Conservation (phyloP, 1,140 invertebrate species). For the Drosophila hydei region DNA sequence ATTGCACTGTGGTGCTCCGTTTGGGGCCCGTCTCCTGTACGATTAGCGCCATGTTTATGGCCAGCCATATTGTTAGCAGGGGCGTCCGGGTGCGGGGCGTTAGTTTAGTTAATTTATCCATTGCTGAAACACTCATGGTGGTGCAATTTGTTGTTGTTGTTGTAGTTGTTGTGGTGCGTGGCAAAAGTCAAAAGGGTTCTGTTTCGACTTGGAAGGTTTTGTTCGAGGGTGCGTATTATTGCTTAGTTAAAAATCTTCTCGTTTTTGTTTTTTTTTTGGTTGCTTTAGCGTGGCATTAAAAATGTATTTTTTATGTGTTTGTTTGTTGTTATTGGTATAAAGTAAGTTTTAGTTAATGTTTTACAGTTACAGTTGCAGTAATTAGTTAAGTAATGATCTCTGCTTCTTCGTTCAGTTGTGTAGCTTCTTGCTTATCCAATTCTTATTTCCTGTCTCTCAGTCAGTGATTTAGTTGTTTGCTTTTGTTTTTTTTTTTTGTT, state of each 20-base stretch:
- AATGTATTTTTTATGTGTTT: constrained; percentile 19
- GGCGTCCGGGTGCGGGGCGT: constrained; percentile 69
- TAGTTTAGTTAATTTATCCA: constrained; percentile 69
- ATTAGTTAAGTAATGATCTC: constrained; percentile 34
- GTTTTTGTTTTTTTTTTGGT: constrained; percentile 26
- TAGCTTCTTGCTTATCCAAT: constrained; percentile 12
- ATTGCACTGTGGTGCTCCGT: constrained; percentile 74
- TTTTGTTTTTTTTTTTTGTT: constrained; percentile 56
- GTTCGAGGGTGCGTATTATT: constrained; percentile 41
- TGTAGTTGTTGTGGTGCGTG: constrained; percentile 27
- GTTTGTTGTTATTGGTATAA: constrained; percentile 46
- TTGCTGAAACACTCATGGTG: constrained; percentile 81
- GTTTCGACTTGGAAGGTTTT: constrained; percentile 46
- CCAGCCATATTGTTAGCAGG: constrained; percentile 82
- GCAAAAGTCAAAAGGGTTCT: constrained; percentile 25
- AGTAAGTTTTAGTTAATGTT: constrained; percentile 68
- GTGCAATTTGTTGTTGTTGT: constrained; percentile 46
- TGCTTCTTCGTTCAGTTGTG: constrained; percentile 30
- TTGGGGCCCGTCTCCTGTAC: constrained; percentile 76
- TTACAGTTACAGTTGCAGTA: constrained; percentile 38
- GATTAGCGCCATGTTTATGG: constrained; percentile 79
- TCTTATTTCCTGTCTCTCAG: constrained; percentile 53
- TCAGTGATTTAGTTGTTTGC: constrained; percentile 76
- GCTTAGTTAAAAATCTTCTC: constrained; percentile 30
- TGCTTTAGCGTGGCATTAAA: constrained; percentile 36